Evolutionary conservation across 2,888 invertebrate genomes (phyloP), one percentile per base, ranked within the genome.

Genomic region (Chrysolina oricalcia): DNA sequence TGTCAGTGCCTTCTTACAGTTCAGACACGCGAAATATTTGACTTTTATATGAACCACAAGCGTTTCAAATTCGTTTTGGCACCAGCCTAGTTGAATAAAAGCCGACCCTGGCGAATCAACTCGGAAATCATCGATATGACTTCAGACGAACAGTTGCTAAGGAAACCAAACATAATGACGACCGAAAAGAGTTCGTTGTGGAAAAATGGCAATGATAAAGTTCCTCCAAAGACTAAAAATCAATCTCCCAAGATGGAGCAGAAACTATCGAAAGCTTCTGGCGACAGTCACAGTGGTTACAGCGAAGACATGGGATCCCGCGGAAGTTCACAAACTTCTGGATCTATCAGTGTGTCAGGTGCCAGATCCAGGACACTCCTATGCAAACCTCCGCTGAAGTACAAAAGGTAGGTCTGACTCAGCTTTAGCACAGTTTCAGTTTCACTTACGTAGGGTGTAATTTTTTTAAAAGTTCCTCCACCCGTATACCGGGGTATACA

Each of bases 111-210:
- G 35, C 35, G n/a, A n/a, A n/a, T n/a, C n/a, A n/a, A n/a, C n/a
- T n/a, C n/a, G n/a, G n/a, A n/a, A 21, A 19, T 15, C 56, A 11
- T 13, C 23, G 10, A n/a, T n/a, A 15, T 46, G 2, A 59, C 59
- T 35, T 35, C 27, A 17, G 53, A 53, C 15, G 10, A 59, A 27
- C 35, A 10, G 59, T 59, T 59, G 59, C 59, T 17, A 59, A 3
- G 59, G 35, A 59, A 59, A 59, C 9, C 59, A 59, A 59, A 59
- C 59, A 27, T n/a, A n/a, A 8, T 17, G 59, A 59, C 59, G 5
- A 13, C 19, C 27, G 10, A 27, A 19, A 15, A 19, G 10, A 5
- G 21, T 53, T 53, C 5, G 13, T 21, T 0, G 15, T n/a, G 23
- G n/a, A 10, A 59, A 59, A 21, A 27, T 59, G 27, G 23, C 59